These are phyloP conservation scores for Alethe castanea DNA, from an alignment of 2,113 vertebrate species.

Conservation along the genomic window DNA sequence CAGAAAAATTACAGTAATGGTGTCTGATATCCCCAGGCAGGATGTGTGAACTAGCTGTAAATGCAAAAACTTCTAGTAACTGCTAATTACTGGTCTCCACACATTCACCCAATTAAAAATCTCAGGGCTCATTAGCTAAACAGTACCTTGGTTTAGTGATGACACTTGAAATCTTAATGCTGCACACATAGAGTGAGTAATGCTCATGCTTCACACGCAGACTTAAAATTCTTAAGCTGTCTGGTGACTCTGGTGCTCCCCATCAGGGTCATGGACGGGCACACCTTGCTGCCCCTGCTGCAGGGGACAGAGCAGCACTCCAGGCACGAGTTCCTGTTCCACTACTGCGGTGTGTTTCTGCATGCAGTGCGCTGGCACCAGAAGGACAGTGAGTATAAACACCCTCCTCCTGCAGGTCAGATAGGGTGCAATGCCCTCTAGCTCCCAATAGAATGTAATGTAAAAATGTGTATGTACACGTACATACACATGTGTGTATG, in stretches of 20 bases:
- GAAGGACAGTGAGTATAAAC: conserved; percentile 73
- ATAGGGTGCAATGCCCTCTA: background rate
- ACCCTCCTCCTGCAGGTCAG: background rate
- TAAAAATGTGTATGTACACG: fast-evolving
- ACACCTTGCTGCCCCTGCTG: conserved; percentile 79
- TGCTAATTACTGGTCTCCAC: background rate
- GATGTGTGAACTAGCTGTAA: background rate
- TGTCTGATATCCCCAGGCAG: background rate
- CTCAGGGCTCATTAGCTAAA: background rate
- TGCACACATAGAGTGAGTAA: background rate
- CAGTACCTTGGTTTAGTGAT: background rate
- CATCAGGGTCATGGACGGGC: conserved; percentile 74
- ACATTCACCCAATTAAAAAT: background rate
- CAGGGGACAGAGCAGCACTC: conserved; percentile 64
- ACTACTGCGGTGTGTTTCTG: conserved; percentile 81
- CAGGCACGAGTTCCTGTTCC: conserved; percentile 85
- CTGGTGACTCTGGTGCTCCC: background rate
- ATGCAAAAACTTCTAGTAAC: background rate
- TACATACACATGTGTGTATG: fast-evolving
- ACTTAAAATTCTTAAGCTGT: background rate
- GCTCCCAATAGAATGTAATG: fast-evolving
- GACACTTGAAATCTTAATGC: background rate
- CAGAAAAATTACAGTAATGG: background rate
- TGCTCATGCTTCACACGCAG: background rate
- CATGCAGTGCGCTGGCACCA: conserved; percentile 85